Conservation (phyloP, 2,888 invertebrate genomes). For the Platerodrilus igneus region DNA sequence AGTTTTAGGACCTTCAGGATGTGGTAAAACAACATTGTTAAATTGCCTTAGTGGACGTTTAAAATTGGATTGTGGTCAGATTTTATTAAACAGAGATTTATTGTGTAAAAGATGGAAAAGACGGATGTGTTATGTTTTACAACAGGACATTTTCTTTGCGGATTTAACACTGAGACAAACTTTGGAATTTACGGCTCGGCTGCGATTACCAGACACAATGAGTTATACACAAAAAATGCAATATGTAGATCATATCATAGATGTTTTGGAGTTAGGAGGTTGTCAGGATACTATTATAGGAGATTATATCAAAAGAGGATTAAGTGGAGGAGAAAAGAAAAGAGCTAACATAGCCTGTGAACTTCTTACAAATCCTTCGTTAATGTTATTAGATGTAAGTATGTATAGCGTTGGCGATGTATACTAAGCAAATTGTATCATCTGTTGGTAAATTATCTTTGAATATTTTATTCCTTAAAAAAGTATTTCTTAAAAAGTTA, state of each 20-base stretch:
- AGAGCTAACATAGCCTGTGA: conserved; percentile 79
- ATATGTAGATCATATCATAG: conserved; percentile 72
- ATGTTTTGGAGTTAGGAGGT: conserved; percentile 66
- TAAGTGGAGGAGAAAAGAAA: conserved; percentile 81
- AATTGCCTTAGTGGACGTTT: conserved; percentile 71
- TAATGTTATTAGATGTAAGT: conserved; percentile 76
- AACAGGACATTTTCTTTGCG: conserved; percentile 78
- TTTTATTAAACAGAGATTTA: conserved; percentile 43
- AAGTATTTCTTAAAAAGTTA: too few relatives aligned
- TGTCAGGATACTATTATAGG: conserved; percentile 78
- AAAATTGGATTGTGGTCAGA: conserved; percentile 60
- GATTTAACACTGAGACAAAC: conserved; percentile 74
- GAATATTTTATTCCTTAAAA: too few relatives aligned
- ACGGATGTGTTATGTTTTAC: conserved; percentile 75
- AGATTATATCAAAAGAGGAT: conserved; percentile 66
- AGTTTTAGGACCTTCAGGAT: conserved; percentile 77
- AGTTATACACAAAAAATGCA: conserved; percentile 67
- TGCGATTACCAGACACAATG: conserved; percentile 66
- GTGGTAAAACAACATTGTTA: conserved; percentile 73
- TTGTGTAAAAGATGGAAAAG: conserved; percentile 56
- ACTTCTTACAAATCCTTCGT: conserved; percentile 71
- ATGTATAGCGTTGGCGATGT: neutral
- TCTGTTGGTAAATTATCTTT: too few relatives aligned
- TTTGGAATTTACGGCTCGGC: conserved; percentile 57
- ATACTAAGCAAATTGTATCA: too few relatives aligned